These are phyloP conservation scores for Leptonema lineaticorne DNA, from an alignment of 1,140 invertebrate genomes.

Conservation along the genomic window DNA sequence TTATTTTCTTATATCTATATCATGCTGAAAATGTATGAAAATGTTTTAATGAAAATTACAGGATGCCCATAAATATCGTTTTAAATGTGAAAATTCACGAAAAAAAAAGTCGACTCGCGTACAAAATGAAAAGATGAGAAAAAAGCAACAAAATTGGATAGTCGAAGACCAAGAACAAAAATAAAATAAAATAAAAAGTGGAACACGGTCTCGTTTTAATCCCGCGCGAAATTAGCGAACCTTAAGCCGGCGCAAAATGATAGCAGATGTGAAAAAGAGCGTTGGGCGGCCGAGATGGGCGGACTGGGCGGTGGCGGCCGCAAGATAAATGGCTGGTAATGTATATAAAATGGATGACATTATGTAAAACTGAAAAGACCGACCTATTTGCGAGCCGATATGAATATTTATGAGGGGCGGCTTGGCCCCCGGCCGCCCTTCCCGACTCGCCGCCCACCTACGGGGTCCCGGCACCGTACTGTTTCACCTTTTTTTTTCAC, in stretches of 20 bases:
- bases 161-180: not conserved
- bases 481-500: slow-evolving; percentile 42
- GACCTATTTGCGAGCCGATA: slow-evolving; percentile 37
- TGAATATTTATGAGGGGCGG: slow-evolving; percentile 41
- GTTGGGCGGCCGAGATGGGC: too few species aligned
- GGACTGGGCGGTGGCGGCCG: slow-evolving; percentile 12
- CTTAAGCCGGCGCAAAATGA: slow-evolving; percentile 27
- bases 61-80: too few species aligned
- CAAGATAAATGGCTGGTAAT: slow-evolving; percentile 41
- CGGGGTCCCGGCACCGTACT: slow-evolving; percentile 7
- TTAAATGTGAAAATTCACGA: too few species aligned
- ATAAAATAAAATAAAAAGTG: not conserved
- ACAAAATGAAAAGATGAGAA: too few species aligned
- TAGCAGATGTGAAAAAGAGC: too few species aligned
- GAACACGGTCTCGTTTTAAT: slow-evolving; percentile 24
- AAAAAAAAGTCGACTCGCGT: too few species aligned
- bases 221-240: slow-evolving; percentile 37
- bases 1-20: too few species aligned
- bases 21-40: too few species aligned
- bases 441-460: slow-evolving; percentile 8
- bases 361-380: slow-evolving; percentile 42
- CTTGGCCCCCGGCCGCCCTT: too few species aligned
- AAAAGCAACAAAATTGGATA: not conserved
- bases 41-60: too few species aligned
- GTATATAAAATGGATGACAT: slow-evolving; percentile 42